Conservation (phyloP, 2,113 vertebrate species). For the Rana temporaria region DNA sequence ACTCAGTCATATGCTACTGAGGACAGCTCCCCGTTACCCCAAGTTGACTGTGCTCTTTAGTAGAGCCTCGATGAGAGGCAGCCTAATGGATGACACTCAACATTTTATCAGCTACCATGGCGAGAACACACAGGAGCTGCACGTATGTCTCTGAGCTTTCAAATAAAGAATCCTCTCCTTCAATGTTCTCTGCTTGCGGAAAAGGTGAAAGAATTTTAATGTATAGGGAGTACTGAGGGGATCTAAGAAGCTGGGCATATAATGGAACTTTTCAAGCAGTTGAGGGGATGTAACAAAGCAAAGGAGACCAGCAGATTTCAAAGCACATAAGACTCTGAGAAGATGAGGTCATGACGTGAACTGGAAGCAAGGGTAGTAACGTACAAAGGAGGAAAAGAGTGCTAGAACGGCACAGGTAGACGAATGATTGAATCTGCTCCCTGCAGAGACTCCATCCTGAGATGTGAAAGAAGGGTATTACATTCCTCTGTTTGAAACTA, state of each 20-base stretch:
- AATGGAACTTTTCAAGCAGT: constrained; percentile 6
- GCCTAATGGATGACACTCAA: background rate
- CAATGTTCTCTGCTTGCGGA: background rate
- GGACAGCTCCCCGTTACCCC: too few relatives aligned
- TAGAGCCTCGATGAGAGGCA: background rate
- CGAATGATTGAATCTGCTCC: constrained; percentile 13
- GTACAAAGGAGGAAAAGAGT: background rate
- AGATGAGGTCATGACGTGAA: constrained; percentile 1
- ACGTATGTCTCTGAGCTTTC: background rate
- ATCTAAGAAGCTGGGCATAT: background rate
- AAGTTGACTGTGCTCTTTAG: background rate
- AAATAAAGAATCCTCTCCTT: background rate
- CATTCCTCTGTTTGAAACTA: constrained; percentile 3
- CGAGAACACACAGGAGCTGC: background rate
- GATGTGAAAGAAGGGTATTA: constrained; percentile 18
- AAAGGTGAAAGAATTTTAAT: background rate
- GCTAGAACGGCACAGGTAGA: constrained; percentile 5
- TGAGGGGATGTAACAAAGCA: constrained; percentile 8
- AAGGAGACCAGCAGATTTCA: constrained; percentile 27
- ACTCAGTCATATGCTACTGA: background rate
- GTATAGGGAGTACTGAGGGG: background rate
- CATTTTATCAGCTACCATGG: constrained; percentile 10
- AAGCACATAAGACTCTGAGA: background rate
- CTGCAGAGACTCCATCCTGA: constrained; percentile 32
- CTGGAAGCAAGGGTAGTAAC: background rate